Evolutionary conservation across 2,113 vertebrate genomes (phyloP).

Genomic region (Pollachius pollachius): DNA sequence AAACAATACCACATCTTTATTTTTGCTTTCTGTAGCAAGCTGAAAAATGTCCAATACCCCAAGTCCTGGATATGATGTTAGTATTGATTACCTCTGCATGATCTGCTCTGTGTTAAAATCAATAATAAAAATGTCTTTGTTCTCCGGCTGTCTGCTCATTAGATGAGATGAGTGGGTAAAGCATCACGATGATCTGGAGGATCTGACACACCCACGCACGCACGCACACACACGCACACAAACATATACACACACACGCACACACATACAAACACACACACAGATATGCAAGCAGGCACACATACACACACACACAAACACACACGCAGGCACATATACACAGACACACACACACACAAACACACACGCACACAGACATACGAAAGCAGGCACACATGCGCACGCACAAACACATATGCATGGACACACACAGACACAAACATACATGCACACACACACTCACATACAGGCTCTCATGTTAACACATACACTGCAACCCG

Average conservation of each 20-base stretch:
- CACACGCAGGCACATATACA: not conserved
- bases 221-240: not conserved
- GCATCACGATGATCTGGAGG: not conserved
- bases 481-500: constrained; percentile 16
- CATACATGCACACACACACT: not conserved
- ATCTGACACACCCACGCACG: not conserved
- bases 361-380: not conserved
- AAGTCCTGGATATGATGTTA: not conserved
- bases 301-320: not conserved
- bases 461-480: not conserved
- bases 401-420: not conserved
- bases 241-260: not conserved
- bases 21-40: too few species aligned
- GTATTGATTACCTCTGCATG: constrained; percentile 18
- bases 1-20: too few species aligned
- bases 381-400: not conserved
- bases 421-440: not conserved
- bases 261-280: not conserved
- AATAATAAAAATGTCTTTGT: constrained; percentile 48
- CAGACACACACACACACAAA: not conserved
- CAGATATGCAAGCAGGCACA: too few species aligned
- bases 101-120: constrained; percentile 34
- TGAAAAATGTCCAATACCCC: not conserved
- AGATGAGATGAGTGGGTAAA: not conserved
- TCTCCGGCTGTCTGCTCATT: constrained; percentile 35